Evolutionary conservation across 1,140 invertebrate species (phyloP).

Genomic region (Ceratosolen solmsi): DNA sequence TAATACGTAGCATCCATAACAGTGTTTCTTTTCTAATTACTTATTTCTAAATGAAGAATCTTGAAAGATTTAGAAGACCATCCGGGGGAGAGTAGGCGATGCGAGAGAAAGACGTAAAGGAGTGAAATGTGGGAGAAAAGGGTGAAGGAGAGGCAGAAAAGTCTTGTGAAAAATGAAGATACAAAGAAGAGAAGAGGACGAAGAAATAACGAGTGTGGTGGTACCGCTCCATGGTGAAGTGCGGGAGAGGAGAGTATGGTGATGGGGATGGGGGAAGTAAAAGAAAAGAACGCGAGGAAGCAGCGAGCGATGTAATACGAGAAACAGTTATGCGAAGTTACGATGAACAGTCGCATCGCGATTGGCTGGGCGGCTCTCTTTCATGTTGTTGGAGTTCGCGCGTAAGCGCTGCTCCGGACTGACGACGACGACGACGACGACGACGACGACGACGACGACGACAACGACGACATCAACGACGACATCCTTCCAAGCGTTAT

Average conservation of each 20-base stretch:
- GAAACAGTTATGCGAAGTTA: slow-evolving; percentile 51
- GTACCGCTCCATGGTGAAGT: background rate
- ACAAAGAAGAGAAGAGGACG: slow-evolving; percentile 38
- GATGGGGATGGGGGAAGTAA: slow-evolving; percentile 23
- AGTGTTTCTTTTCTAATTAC: background rate
- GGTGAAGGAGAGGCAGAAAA: slow-evolving; percentile 16
- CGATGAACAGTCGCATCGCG: slow-evolving; percentile 41
- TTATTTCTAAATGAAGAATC: background rate
- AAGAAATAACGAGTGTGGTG: slow-evolving; percentile 4
- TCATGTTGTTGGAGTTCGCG: slow-evolving; percentile 46
- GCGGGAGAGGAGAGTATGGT: slow-evolving; percentile 27
- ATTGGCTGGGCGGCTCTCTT: slow-evolving; percentile 55
- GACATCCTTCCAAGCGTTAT: slow-evolving; percentile 57
- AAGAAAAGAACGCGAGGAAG: slow-evolving; percentile 34
- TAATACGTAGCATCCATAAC: background rate
- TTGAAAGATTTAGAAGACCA: background rate
- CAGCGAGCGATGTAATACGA: slow-evolving; percentile 48
- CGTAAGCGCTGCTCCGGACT: background rate
- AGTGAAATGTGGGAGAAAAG: slow-evolving; percentile 19
- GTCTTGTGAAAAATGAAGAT: slow-evolving; percentile 16
- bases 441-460: background rate
- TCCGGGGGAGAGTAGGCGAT: background rate
- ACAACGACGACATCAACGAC: background rate
- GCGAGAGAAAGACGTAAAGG: background rate
- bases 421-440: background rate